Base-by-base conservation (phyloP, 2,797 vertebrate species). In the Sparus aurata region DNA sequence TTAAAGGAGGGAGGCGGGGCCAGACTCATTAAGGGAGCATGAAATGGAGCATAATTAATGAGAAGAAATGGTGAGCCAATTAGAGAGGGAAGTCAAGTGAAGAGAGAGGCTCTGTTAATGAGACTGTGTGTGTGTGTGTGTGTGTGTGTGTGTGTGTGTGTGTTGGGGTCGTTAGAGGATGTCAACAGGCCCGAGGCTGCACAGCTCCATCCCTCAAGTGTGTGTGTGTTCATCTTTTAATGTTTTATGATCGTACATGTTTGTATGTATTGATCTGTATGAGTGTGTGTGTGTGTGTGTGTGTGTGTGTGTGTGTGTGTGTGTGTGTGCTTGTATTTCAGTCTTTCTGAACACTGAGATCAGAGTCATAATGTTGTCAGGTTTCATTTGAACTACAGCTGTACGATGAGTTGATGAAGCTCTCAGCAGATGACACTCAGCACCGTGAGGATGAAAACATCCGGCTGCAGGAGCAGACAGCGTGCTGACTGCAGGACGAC, bases 41-140 rank as follows among this genome's bases (percentile, higher is more conserved):
- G 96, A 96, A 94, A 96, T 96, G 95, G 77, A 84, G 94, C 94
- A 92, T 96, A 96, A 97, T 96, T 95, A 96, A 96, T 94, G 93
- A 92, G 94, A 91, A 94, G 63, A 95, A 96, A 95, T 94, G 96
- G 94, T 93, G 94, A 95, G 94, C 92, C 95, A 97, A 97, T 97
- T 97, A 97, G 92, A 94, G 95, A 95, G 95, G 95, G 96, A 94
- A 96, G 94, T 92, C 91, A 92, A 96, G 96, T 96, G 95, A 90
- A 95, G 94, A 96, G 95, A 95, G 92, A 92, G 30, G 93, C 93
- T 93, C 54, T 18, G 55, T 71, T 90, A 93, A 95, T 96, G 93
- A 94, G 74, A 41, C 12, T 5, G 49, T 30, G 62, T 25, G 34
- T 23, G 66, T 50, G 34, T 65, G 62, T 59, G 62, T 59, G 45